Evolutionary conservation across 2,888 invertebrate genomes (phyloP), one percentile per base, ranked within the genome.

Genomic region (Oscheius sp.): DNA sequence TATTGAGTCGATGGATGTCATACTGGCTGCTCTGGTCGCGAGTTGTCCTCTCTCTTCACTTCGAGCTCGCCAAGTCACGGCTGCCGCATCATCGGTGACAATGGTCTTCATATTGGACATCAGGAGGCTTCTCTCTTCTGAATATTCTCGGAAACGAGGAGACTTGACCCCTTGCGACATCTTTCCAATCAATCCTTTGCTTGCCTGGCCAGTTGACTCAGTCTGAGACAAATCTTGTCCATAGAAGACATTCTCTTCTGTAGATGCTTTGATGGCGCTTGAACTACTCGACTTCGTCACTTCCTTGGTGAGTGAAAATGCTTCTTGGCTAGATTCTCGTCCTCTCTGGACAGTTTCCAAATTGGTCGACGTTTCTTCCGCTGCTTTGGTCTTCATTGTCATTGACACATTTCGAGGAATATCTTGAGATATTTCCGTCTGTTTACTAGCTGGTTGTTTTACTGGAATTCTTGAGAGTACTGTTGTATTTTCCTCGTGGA

Each of bases 61-160:
- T n/a, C 35, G 21, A 7, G 49, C 66, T 52, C 66, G 49, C 66
- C 66, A 66, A 1, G 49, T 49, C 25, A 66, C 35, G 3, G 27
- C 29, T 16, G 66, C 52, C 2, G 49, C 9, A 21, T 52, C 66
- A 52, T 66, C 66, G 9, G 66, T 66, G 13, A 52, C 66, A 6
- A 66, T 29, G 16, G 66, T 66, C 49, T 66, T 52, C 66, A 61
- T 61, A 12, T 61, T 41, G 9, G 61, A 41, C 61, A 61, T 61
- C n/a, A 61, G 21, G 61, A 61, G 61, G 1, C 61, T 61, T 23
- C 25, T 61, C 45, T 61, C 61, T 13, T 43, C 21, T 7, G 43
- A 41, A 45, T 21, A 61, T n/a, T 61, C 61, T 43, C 43, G n/a
- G 18, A 61, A 16, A n/a, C 61, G 41, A 16, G 23, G 21, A 41